Percentiles rank a stretch among this genome's conserved stretches.
phyloP scores from a whole-genome alignment of 2,888 invertebrate genomes.

The Antheraea assamensis region DNA sequence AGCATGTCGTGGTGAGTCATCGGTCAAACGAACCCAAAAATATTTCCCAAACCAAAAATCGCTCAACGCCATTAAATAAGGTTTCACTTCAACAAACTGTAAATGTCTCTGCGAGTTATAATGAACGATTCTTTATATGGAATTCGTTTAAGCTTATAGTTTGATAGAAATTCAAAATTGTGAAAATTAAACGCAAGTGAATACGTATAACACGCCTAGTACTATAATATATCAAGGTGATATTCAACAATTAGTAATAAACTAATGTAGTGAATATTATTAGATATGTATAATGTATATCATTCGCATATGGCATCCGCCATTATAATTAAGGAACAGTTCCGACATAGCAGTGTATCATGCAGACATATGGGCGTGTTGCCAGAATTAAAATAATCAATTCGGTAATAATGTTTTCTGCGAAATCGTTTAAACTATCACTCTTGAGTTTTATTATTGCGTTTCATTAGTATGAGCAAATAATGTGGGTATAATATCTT shows the following conservation, averaged over 20 bases:
- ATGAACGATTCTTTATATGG: too few species aligned
- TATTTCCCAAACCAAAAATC: too few species aligned
- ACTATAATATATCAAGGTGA: neutral
- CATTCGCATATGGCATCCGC: neutral
- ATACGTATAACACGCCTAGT: too few species aligned
- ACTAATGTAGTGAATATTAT: neutral
- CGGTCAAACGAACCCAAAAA: too few species aligned
- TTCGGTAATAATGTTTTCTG: neutral
- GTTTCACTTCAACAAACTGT: too few species aligned
- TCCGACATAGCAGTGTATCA: neutral
- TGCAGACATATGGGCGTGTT: slow-evolving; percentile 1
- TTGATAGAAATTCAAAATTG: too few species aligned
- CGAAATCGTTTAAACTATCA: slow-evolving; percentile 1
- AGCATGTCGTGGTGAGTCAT: too few species aligned
- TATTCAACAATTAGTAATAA: neutral
- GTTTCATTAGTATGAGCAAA: neutral
- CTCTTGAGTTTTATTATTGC: neutral
- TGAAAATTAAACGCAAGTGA: too few species aligned
- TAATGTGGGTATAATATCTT: neutral
- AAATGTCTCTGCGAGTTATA: too few species aligned
- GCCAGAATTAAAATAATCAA: slow-evolving; percentile 1
- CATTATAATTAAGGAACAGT: slow-evolving; percentile 1
- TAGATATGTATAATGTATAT: neutral
- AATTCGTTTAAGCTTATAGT: too few species aligned
- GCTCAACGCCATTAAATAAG: too few species aligned